Base-by-base conservation (phyloP, 1,140 invertebrate genomes). In the Cotesia typhae region DNA sequence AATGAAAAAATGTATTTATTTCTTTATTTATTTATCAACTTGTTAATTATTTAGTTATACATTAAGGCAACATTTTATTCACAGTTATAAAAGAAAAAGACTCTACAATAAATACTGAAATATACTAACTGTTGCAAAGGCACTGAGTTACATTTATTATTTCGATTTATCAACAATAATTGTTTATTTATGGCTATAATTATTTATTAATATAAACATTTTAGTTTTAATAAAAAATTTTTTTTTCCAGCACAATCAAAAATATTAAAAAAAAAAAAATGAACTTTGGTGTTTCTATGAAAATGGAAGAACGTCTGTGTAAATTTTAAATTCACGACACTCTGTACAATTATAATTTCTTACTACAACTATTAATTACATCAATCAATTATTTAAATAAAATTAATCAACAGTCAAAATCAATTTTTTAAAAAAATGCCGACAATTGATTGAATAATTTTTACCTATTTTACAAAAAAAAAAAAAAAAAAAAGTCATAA, bases 101-200 rank as follows among this genome's bases (percentile, higher is more conserved):
- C 51, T 61, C n/a, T 28, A 60, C 68, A 80, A 80, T 79, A 80
- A 81, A 81, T 81, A 82, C 70, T 77, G 73, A 73, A 78, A 76
- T 74, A 63, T 73, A 74, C 41, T 78, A 75, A 72, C 41, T 68
- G 76, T 78, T 67, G 75, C 79, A 75, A 79, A 82, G 80, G 80
- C 80, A 82, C 80, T 74, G 57, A 55, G 28, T 79, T 69, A 53
- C 52, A 35, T 65, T 14, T 64, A 41, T 28, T 5, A 10, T 52
- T 28, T 28, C 28, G 28, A 47, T 47, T 47, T 47, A 47, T 20
- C 20, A 28, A 14, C 35, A 35, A 35, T 64, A 28, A 64, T 36
- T 38, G 9, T 64, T 35, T 7, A 67, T 20, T 67, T 35, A 51
- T 35, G 5, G 28, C 53, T 10, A 6, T 36, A 67, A n/a, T 4